Conservation (phyloP, 2,888 invertebrate species). For the Anagyrus pseudococci region DNA sequence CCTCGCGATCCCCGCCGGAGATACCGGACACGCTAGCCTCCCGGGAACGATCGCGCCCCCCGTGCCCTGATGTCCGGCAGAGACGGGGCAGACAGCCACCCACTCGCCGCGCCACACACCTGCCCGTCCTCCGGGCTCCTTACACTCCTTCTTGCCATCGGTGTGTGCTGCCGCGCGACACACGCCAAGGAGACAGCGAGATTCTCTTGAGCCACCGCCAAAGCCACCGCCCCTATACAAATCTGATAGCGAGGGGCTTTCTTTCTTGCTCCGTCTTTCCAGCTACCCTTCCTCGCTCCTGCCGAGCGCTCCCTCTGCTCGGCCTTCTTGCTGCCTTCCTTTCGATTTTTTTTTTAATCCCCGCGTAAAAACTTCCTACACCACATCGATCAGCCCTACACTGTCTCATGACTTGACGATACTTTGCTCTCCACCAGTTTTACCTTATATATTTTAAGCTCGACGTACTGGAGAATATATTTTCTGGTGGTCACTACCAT, state of each 20-base stretch:
- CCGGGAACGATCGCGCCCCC: conserved; percentile 7
- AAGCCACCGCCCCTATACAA: conserved; percentile 10
- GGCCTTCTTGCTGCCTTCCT: too few species aligned
- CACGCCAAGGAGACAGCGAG: conserved; percentile 39
- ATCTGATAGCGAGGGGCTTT: conserved; percentile 29
- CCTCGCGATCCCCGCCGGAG: conserved; percentile 56
- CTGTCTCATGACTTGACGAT: conserved; percentile 36
- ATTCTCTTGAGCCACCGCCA: conserved; percentile 22
- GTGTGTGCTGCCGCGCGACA: too few species aligned
- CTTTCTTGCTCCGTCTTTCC: background rate
- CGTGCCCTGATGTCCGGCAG: too few species aligned
- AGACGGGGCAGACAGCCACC: too few species aligned
- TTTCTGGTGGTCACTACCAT: too few species aligned
- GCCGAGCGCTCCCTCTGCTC: too few species aligned
- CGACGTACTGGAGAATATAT: too few species aligned
- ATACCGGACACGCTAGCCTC: conserved; percentile 58
- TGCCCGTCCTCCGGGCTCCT: too few species aligned
- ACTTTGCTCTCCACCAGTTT: conserved; percentile 8
- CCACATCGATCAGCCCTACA: conserved; percentile 33
- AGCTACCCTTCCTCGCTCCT: background rate
- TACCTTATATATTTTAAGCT: too few species aligned
- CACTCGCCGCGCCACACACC: too few species aligned
- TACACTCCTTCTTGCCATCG: too few species aligned
- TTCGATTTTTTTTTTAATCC: conserved; percentile 21
- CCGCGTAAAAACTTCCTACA: conserved; percentile 29